Conservation (phyloP, 2,797 vertebrate genomes). For the Thripadectes ignobilis region DNA sequence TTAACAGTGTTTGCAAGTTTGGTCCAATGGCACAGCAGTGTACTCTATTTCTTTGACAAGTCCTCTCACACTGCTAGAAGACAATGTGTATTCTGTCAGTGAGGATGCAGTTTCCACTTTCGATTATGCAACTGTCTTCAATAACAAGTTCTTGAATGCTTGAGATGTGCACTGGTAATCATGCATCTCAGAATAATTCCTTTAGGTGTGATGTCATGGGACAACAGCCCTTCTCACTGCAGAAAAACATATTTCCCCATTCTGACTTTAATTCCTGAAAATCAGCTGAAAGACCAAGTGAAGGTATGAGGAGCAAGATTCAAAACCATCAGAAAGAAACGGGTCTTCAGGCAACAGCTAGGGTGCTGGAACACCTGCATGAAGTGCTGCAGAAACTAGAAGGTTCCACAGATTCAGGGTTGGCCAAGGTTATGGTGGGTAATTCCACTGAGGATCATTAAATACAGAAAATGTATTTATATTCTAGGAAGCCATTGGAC, state of each 20-base stretch:
- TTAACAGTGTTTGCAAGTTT: not conserved
- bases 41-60: not conserved
- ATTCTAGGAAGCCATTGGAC: not conserved
- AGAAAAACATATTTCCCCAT: not conserved
- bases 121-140: not conserved
- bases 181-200: not conserved
- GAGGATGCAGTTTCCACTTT: not conserved
- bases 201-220: not conserved
- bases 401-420: not conserved
- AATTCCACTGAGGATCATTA: not conserved
- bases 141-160: not conserved
- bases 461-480: not conserved
- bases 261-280: not conserved
- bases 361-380: not conserved
- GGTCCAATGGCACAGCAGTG: not conserved
- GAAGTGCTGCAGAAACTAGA: not conserved
- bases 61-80: not conserved
- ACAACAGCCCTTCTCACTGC: not conserved
- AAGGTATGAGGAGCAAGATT: not conserved
- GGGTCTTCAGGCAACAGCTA: not conserved
- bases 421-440: accelerated
- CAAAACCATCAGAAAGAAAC: not conserved
- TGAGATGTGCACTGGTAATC: not conserved
- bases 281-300: not conserved
- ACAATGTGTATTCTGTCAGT: not conserved